Evolutionary conservation across 2,797 vertebrate species (phyloP).

Genomic region (Myripristis murdjan): DNA sequence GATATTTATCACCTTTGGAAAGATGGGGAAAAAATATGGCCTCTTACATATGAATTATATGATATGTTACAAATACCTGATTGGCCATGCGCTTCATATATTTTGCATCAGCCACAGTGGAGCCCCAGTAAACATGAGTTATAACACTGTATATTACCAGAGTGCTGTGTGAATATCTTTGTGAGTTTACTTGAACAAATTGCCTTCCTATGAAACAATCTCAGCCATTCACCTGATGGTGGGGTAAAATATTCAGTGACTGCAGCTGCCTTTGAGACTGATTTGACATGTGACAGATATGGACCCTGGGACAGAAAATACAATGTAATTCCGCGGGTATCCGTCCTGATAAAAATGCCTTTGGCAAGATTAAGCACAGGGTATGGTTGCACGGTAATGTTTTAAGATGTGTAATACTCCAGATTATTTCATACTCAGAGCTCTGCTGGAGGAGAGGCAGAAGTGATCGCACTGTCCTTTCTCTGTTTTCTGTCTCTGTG

Average conservation of each 20-base stretch:
- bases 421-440: conserved; percentile 37
- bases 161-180: conserved; percentile 9
- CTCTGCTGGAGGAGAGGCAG: conserved; percentile 29
- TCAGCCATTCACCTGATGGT: conserved; percentile 6
- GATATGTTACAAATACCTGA: conserved; percentile 30
- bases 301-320: conserved; percentile 56
- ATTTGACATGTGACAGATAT: conserved; percentile 65
- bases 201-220: conserved; percentile 15
- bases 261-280: conserved; percentile 39
- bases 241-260: conserved; percentile 57
- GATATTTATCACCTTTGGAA: conserved; percentile 77
- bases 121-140: conserved; percentile 25
- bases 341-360: conserved; percentile 60
- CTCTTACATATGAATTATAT: conserved; percentile 64
- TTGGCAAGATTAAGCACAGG: conserved; percentile 56
- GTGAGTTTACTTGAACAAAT: conserved; percentile 44
- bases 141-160: conserved; percentile 4
- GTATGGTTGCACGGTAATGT: conserved; percentile 42
- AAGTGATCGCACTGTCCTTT: conserved; percentile 25
- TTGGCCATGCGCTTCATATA: conserved; percentile 13
- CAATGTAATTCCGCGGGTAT: conserved; percentile 57
- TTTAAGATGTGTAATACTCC: conserved; percentile 54
- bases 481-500: conserved; percentile 31
- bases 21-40: conserved; percentile 52
- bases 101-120: conserved; percentile 30